Conservation (phyloP, 2,113 vertebrate genomes). For the Gambusia holbrooki region DNA sequence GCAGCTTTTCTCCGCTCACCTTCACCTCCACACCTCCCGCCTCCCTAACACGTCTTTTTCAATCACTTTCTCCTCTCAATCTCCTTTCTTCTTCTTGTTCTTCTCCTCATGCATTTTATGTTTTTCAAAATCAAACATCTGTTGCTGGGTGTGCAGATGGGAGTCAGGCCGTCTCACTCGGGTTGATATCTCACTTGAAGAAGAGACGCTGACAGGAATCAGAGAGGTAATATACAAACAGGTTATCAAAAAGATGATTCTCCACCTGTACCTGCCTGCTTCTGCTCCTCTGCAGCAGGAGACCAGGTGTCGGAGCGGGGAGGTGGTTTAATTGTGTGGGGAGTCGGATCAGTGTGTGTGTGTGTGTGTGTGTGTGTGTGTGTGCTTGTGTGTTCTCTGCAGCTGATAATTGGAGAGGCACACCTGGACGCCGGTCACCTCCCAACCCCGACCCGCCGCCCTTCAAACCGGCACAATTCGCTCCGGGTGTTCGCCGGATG, state of each 20-base stretch:
- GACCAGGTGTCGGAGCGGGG: slow-evolving; percentile 63
- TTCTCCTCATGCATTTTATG: slow-evolving; percentile 37
- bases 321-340: slow-evolving; percentile 61
- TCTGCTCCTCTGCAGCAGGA: slow-evolving; percentile 42
- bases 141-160: slow-evolving; percentile 1
- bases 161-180: background rate
- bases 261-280: background rate
- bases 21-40: slow-evolving; percentile 9
- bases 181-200: slow-evolving; percentile 36
- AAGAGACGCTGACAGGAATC: slow-evolving; percentile 15
- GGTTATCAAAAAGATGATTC: slow-evolving; percentile 48
- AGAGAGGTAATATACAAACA: slow-evolving; percentile 42
- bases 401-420: slow-evolving; percentile 73
- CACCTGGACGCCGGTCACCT: slow-evolving; percentile 75
- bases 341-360: slow-evolving; percentile 10
- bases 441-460: slow-evolving; percentile 60
- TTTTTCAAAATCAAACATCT: slow-evolving; percentile 68
- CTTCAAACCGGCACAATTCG: slow-evolving; percentile 67
- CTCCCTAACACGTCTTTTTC: slow-evolving; percentile 15
- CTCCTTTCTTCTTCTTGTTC: slow-evolving; percentile 4
- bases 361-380: slow-evolving; percentile 8
- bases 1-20: slow-evolving; percentile 31
- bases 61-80: slow-evolving; percentile 20
- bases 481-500: slow-evolving; percentile 22
- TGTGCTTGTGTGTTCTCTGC: slow-evolving; percentile 23